Percentiles rank a stretch among this genome's conserved stretches.
phyloP scores from a whole-genome alignment of 2,797 vertebrate species.

The Buceros bicornis region DNA sequence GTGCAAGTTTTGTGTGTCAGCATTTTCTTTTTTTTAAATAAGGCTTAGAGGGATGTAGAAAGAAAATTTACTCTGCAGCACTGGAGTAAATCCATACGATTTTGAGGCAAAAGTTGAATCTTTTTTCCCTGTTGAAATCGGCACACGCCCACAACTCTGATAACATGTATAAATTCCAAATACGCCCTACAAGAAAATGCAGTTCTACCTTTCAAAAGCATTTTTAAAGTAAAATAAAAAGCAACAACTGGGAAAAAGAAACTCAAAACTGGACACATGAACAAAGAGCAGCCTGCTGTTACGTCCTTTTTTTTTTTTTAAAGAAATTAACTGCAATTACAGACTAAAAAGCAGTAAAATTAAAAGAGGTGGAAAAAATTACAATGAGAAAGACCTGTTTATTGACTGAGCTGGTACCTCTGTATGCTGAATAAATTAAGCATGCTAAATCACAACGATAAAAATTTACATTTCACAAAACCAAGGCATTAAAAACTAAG shows the following conservation, averaged over 20 bases:
- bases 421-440: background rate
- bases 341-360: background rate
- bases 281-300: background rate
- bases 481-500: background rate
- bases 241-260: background rate
- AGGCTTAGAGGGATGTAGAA: background rate
- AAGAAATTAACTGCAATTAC: background rate
- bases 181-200: background rate
- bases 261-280: background rate
- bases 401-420: background rate
- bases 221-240: background rate
- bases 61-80: background rate
- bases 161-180: background rate
- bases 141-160: background rate
- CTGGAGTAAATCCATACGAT: rapidly evolving
- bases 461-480: background rate
- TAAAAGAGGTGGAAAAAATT: background rate
- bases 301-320: background rate
- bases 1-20: background rate
- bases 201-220: background rate
- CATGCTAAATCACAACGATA: background rate
- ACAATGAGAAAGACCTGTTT: background rate
- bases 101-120: background rate
- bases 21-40: background rate
- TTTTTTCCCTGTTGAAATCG: background rate